These are phyloP conservation scores for Ceratitis capitata DNA, from an alignment of 1,140 invertebrate genomes.

Conservation along the genomic window DNA sequence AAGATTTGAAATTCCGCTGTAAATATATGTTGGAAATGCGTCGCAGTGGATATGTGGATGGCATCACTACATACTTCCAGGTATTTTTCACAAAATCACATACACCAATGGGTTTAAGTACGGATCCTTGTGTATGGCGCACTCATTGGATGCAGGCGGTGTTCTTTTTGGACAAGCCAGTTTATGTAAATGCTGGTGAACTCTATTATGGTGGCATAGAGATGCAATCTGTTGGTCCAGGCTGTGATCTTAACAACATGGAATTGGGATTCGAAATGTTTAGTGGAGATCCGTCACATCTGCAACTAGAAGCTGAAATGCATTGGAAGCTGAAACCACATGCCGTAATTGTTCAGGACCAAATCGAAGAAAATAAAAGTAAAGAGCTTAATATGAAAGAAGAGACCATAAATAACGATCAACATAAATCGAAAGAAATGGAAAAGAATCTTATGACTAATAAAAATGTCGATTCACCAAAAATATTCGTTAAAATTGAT, in stretches of 20 bases:
- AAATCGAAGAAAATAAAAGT: neutral
- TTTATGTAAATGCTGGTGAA: slow-evolving; percentile 44
- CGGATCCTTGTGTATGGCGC: slow-evolving; percentile 48
- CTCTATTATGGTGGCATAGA: slow-evolving; percentile 42
- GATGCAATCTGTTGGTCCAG: neutral
- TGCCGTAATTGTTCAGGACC: neutral
- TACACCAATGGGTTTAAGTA: slow-evolving; percentile 46
- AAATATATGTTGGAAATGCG: slow-evolving; percentile 48
- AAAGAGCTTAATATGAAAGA: neutral
- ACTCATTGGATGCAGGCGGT: slow-evolving; percentile 53
- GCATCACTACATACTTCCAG: slow-evolving; percentile 54
- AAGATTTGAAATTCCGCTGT: slow-evolving; percentile 44
- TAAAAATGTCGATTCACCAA: neutral
- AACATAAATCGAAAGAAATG: neutral
- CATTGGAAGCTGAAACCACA: slow-evolving; percentile 29
- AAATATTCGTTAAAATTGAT: neutral
- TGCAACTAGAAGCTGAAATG: slow-evolving; percentile 39
- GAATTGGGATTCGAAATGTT: slow-evolving; percentile 36
- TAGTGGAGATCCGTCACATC: slow-evolving; percentile 28
- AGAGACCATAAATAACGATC: neutral
- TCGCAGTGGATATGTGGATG: slow-evolving; percentile 45
- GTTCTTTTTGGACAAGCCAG: slow-evolving; percentile 51
- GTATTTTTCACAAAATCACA: slow-evolving; percentile 53
- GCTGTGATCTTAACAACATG: slow-evolving; percentile 29
- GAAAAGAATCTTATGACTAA: neutral